These are phyloP conservation scores for Brachionus manjavacas DNA, from an alignment of 1,140 invertebrate species.

Conservation along the genomic window DNA sequence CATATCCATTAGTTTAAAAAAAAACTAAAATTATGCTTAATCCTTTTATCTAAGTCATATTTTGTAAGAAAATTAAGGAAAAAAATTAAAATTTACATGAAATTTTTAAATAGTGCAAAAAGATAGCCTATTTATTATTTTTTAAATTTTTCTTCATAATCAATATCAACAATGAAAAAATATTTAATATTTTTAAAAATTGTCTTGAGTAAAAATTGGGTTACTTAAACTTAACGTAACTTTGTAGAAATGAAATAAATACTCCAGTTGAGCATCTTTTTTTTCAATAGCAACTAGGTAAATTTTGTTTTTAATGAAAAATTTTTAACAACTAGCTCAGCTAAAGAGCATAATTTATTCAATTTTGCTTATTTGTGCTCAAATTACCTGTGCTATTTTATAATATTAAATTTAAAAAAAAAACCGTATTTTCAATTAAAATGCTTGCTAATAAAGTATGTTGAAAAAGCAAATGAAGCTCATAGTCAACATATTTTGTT, in stretches of 20 bases:
- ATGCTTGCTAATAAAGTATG: background rate
- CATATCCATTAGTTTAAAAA: background rate
- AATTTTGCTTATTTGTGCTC: background rate
- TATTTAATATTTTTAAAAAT: background rate
- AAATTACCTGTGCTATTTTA: slow-evolving; percentile 2
- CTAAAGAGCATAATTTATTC: slow-evolving; percentile 12
- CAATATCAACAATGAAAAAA: background rate
- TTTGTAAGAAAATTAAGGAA: no score
- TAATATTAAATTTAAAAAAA: background rate
- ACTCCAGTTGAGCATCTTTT: background rate
- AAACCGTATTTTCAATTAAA: background rate
- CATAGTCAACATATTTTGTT: background rate
- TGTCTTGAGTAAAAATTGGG: background rate
- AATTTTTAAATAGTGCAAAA: no score
- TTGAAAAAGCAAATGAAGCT: background rate
- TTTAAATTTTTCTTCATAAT: background rate
- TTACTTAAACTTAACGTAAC: background rate
- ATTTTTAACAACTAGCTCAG: background rate
- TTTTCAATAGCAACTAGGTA: background rate
- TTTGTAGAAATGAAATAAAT: background rate
- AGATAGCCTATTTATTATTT: no score
- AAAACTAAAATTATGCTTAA: background rate
- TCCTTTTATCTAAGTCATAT: background rate
- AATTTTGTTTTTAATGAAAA: background rate
- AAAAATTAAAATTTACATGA: no score